Base-by-base conservation (phyloP, 1,140 invertebrate genomes). In the Apocrypta bakeri region DNA sequence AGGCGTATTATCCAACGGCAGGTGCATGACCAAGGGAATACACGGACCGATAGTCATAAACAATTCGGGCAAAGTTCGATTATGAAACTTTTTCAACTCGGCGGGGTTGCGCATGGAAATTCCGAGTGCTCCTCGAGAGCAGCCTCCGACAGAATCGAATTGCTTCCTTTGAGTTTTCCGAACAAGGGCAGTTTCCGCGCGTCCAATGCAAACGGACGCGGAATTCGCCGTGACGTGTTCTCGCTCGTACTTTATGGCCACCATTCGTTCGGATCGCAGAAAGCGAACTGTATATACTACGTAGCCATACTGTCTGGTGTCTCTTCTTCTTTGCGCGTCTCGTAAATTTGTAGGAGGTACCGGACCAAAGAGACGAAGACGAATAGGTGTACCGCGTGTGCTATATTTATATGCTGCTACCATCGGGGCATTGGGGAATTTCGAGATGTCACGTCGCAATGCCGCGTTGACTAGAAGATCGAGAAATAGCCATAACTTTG, bases 1-100 rank as follows among this genome's bases (percentile, higher is more conserved):
- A n/a, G n/a, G 25, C 64, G 64, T 24, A 78, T 77, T 78, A 78
- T 78, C 42, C n/a, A 40, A 77, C 31, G 31, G 17, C 40, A 48
- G 24, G 11, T 21, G 56, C 31, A 21, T 74, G 71, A 61, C 71
- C 68, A 73, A n/a, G 27, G 79, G 63, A 69, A 81, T 63, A 73
- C 31, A 61, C 24, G n/a, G 12, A 12, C 63, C 31, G 61, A 9
- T 9, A 72, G 87, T 89, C 88, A 90, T 90, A 91, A 91, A 91
- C 90, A 91, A 90, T 90, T 90, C 88, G 85, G 85, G 83, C 40
- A 88, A 91, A 91, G 86, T 91, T 91, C 88, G 90, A 91, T 91
- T 91, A 90, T 90, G 90, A 91, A 91, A 91, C 87, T 91, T 91
- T 88, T 87, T 84, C 63, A 21, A 2, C 82, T 76, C 63, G 83